Percentiles rank a stretch among this genome's conserved stretches.
These are phyloP conservation scores for Zaprionus lineosus DNA, from an alignment of 2,888 invertebrate species.

Conservation along the genomic window DNA sequence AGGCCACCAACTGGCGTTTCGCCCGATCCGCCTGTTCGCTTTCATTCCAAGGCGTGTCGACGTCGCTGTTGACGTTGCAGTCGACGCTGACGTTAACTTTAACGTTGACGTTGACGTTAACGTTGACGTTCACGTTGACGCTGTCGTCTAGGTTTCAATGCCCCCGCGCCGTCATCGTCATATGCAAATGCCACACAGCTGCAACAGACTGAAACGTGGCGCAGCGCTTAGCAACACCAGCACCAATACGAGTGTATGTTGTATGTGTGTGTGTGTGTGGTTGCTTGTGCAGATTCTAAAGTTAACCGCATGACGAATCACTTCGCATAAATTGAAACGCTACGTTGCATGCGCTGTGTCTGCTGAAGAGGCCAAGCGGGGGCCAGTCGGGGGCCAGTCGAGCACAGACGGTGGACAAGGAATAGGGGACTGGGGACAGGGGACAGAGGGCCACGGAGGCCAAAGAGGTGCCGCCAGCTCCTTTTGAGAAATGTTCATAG, in stretches of 20 bases:
- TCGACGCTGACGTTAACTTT: not conserved
- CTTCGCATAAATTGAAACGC: slow-evolving; percentile 78
- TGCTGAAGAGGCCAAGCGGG: slow-evolving; percentile 35
- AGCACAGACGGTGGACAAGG: too few relatives aligned
- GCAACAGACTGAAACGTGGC: slow-evolving; percentile 55
- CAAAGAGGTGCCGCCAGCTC: slow-evolving; percentile 44
- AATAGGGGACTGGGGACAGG: too few relatives aligned
- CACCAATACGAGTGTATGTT: slow-evolving; percentile 13
- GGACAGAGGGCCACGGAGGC: not conserved
- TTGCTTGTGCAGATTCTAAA: slow-evolving; percentile 71
- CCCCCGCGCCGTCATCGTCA: slow-evolving; percentile 40
- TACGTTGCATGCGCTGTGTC: slow-evolving; percentile 70
- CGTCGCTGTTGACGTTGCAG: slow-evolving; percentile 13
- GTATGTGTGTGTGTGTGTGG: slow-evolving; percentile 35
- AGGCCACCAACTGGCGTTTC: slow-evolving; percentile 3
- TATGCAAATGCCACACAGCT: slow-evolving; percentile 70
- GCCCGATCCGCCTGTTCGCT: not conserved
- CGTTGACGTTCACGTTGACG: slow-evolving; percentile 6
- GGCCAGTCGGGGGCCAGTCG: not conserved
- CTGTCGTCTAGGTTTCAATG: slow-evolving; percentile 71
- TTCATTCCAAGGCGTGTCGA: slow-evolving; percentile 32
- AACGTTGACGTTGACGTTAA: not conserved
- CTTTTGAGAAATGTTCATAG: slow-evolving; percentile 70
- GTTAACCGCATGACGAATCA: slow-evolving; percentile 79
- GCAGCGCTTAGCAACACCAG: slow-evolving; percentile 51